A percentile compares a stretch with the other conserved stretches of the same genome.
These are phyloP conservation scores for Leptestheria dahalacensis DNA, from an alignment of 1,140 invertebrate species.

Conservation along the genomic window DNA sequence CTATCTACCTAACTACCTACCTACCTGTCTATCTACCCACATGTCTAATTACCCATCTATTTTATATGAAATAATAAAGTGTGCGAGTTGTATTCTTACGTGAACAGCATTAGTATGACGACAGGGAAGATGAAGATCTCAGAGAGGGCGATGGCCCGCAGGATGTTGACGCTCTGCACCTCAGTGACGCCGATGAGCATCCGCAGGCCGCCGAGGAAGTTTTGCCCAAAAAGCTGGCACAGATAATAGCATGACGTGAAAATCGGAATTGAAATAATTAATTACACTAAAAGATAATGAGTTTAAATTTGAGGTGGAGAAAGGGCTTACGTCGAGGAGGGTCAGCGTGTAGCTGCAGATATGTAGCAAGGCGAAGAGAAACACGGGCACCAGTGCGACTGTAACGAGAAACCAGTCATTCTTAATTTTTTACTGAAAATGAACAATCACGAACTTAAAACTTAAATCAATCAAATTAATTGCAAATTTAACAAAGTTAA, in stretches of 20 bases:
- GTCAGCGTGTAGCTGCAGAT: conserved; percentile 74
- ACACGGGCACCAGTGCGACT: conserved; percentile 78
- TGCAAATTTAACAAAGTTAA: too few relatives aligned
- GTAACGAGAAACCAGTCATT: conserved; percentile 18
- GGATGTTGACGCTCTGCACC: conserved; percentile 69
- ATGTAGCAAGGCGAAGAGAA: conserved; percentile 80
- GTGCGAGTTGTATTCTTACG: too few relatives aligned
- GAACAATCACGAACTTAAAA: too few relatives aligned
- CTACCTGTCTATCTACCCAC: too few relatives aligned
- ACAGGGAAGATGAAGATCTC: conserved; percentile 89
- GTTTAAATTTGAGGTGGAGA: too few relatives aligned
- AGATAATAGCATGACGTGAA: conserved; percentile 20
- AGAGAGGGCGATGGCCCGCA: conserved; percentile 67
- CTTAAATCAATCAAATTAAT: too few relatives aligned
- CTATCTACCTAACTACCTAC: too few relatives aligned
- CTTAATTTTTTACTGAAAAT: too few relatives aligned
- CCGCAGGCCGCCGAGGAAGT: conserved; percentile 71
- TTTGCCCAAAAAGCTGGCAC: conserved; percentile 63
- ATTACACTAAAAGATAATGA: background rate
- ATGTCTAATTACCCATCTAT: too few relatives aligned
- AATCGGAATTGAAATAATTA: conserved; percentile 11
- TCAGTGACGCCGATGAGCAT: conserved; percentile 71
- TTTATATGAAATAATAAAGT: too few relatives aligned
- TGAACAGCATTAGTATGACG: conserved; percentile 61
- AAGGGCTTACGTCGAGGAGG: conserved; percentile 73